phyloP scores from a whole-genome alignment of 2,797 vertebrate genomes.

The Alauda arvensis region DNA sequence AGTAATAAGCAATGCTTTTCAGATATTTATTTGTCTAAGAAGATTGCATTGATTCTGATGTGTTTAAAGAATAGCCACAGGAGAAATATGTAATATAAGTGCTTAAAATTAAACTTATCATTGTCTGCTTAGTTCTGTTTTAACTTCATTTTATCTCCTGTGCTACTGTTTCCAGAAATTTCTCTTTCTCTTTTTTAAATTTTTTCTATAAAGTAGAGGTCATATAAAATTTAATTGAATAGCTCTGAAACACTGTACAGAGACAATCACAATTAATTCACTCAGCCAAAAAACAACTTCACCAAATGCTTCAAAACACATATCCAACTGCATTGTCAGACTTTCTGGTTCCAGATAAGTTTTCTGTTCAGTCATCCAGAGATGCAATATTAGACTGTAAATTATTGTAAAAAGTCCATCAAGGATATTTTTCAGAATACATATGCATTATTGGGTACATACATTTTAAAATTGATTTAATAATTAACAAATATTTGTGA shows the following conservation, averaged over 20 bases:
- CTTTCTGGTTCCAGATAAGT: neutral
- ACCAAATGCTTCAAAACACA: neutral
- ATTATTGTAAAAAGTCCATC: neutral
- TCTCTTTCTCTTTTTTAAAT: neutral
- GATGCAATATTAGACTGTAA: neutral
- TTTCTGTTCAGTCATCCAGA: neutral
- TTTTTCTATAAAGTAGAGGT: neutral
- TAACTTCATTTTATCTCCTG: neutral
- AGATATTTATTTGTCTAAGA: neutral
- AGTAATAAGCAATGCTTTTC: neutral
- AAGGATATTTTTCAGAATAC: neutral
- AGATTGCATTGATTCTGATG: neutral
- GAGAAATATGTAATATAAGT: neutral
- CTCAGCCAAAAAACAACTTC: neutral
- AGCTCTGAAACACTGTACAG: neutral
- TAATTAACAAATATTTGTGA: neutral
- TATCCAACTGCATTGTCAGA: neutral
- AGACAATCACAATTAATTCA: neutral
- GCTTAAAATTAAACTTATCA: neutral
- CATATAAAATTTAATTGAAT: neutral
- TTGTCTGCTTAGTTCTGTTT: neutral
- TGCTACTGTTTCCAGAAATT: neutral
- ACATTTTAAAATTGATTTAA: neutral
- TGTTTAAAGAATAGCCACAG: neutral
- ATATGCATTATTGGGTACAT: accelerated